Evolutionary conservation across 2,888 invertebrate species (phyloP).

Genomic region (Drosophila suboccidentalis): DNA sequence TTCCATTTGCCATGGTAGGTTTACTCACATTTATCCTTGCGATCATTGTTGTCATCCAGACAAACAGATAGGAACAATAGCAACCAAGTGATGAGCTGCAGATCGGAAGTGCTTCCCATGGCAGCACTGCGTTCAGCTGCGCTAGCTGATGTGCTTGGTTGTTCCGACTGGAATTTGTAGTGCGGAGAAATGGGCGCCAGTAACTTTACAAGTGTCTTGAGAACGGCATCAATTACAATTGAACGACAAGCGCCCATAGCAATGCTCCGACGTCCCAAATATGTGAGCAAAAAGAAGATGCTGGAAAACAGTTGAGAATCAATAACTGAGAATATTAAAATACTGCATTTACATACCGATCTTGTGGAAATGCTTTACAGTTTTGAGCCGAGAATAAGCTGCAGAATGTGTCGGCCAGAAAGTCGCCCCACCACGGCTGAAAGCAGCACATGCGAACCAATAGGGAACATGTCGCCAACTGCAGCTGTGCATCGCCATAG

Average conservation of each 20-base stretch:
- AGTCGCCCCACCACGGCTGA: slow-evolving; percentile 95
- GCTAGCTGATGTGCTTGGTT: slow-evolving; percentile 73
- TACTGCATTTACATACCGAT: slow-evolving; percentile 88
- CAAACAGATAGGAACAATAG: slow-evolving; percentile 91
- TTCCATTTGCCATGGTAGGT: neutral
- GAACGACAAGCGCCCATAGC: slow-evolving; percentile 88
- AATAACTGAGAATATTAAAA: neutral
- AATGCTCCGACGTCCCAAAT: slow-evolving; percentile 93
- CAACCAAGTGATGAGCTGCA: slow-evolving; percentile 91
- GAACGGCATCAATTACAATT: slow-evolving; percentile 88
- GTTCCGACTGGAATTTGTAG: slow-evolving; percentile 78
- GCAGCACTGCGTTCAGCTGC: slow-evolving; percentile 85
- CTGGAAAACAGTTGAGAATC: slow-evolving; percentile 85
- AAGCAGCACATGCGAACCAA: slow-evolving; percentile 91
- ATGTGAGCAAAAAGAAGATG: slow-evolving; percentile 94
- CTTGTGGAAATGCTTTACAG: slow-evolving; percentile 93
- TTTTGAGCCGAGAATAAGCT: slow-evolving; percentile 92
- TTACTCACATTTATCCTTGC: slow-evolving; percentile 85
- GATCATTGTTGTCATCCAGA: slow-evolving; percentile 87
- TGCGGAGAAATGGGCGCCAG: slow-evolving; percentile 87
- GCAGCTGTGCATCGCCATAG: slow-evolving; percentile 91
- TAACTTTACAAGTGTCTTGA: slow-evolving; percentile 88
- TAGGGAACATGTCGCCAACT: slow-evolving; percentile 92
- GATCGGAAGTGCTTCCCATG: slow-evolving; percentile 86
- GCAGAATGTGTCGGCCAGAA: slow-evolving; percentile 93